Evolutionary conservation across 2,888 invertebrate genomes (phyloP).

Genomic region (Euplexia lucipara): DNA sequence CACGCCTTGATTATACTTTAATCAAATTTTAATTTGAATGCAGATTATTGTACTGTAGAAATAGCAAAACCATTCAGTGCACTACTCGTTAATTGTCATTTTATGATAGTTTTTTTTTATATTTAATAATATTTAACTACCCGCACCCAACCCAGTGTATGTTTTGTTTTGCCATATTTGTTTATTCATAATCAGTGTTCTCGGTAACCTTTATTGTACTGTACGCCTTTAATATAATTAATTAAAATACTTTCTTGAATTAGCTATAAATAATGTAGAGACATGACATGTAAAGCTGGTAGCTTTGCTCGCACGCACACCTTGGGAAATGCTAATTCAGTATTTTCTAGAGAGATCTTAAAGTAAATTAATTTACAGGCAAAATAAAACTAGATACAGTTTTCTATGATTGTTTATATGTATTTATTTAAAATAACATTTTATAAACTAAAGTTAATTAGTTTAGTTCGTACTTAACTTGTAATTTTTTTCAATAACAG

Average conservation of each 20-base stretch:
- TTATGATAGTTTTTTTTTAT: slow-evolving; percentile 3
- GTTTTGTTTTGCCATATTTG: slow-evolving; percentile 6
- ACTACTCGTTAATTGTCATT: slow-evolving; percentile 6
- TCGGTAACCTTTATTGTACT: slow-evolving; percentile 16
- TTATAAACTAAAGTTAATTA: slow-evolving; percentile 12
- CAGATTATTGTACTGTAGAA: slow-evolving; percentile 20
- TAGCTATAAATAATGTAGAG: slow-evolving; percentile 54
- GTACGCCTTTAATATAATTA: slow-evolving; percentile 38
- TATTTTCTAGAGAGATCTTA: slow-evolving; percentile 38
- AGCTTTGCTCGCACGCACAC: slow-evolving; percentile 48
- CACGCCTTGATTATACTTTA: slow-evolving; percentile 36
- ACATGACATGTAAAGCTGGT: slow-evolving; percentile 53
- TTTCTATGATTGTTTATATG: slow-evolving; percentile 1
- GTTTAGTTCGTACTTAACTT: slow-evolving; percentile 10
- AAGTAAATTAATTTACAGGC: slow-evolving; percentile 26
- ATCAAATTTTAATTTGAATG: slow-evolving; percentile 29
- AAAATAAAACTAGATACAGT: slow-evolving; percentile 15
- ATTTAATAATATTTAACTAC: neutral
- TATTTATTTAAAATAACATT: slow-evolving; percentile 12
- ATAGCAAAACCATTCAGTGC: slow-evolving; percentile 6
- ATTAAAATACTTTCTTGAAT: slow-evolving; percentile 50
- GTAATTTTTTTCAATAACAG: slow-evolving; percentile 4
- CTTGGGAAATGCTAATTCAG: slow-evolving; percentile 48
- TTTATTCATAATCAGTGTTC: slow-evolving; percentile 7
- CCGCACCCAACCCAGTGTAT: neutral